Conservation (phyloP, 2,113 vertebrate genomes). For the Siniperca chuatsi region DNA sequence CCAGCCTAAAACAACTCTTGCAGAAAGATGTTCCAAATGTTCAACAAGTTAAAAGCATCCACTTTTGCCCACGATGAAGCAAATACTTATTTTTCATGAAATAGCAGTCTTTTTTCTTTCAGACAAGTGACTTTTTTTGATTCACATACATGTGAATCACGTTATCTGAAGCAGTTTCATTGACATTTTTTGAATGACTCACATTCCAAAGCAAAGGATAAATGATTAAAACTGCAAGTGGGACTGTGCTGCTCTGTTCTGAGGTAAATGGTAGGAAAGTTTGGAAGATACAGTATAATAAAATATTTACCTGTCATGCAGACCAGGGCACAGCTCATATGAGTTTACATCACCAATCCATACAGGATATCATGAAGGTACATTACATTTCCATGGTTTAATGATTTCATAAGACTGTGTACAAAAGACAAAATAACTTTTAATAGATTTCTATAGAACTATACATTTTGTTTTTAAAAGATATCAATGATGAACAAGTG, state of each 20-base stretch:
- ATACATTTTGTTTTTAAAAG: neutral
- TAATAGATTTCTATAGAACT: neutral
- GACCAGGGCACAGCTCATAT: neutral
- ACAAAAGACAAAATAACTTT: neutral
- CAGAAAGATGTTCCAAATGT: neutral
- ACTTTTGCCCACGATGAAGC: neutral
- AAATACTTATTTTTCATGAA: neutral
- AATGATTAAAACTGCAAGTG: conserved; percentile 32
- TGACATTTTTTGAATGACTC: conserved; percentile 61
- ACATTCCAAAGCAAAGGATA: conserved; percentile 54
- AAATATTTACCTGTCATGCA: neutral
- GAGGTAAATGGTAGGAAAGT: neutral
- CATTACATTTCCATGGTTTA: neutral
- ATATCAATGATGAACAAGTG: too few relatives aligned
- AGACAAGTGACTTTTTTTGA: neutral
- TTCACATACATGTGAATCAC: neutral
- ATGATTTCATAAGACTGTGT: too few relatives aligned
- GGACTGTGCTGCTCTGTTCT: neutral
- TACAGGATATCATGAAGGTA: neutral
- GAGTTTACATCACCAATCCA: neutral
- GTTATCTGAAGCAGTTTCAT: conserved; percentile 31
- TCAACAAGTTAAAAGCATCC: neutral
- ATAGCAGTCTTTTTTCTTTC: neutral
- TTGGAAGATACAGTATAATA: neutral
- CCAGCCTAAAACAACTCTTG: conserved; percentile 7